Conservation (phyloP, 1,140 invertebrate genomes). For the Teleogryllus occipitalis region DNA sequence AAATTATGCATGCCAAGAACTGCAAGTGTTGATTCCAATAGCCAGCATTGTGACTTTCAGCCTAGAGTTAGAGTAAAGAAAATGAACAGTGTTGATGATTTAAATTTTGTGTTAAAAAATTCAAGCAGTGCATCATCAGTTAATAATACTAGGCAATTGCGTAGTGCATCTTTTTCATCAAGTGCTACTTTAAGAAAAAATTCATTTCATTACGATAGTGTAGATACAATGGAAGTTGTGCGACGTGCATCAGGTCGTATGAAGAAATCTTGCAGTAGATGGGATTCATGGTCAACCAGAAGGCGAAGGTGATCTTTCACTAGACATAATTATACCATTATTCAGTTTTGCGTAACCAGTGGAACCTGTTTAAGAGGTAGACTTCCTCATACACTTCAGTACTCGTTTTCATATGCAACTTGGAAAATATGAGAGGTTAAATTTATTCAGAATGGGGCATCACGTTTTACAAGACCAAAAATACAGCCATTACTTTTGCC, state of each 20-base stretch:
- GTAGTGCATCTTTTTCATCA: neutral
- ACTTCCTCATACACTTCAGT: too few species aligned
- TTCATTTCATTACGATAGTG: neutral
- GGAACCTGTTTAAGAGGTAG: too few species aligned
- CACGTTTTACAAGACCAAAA: too few species aligned
- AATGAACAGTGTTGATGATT: neutral
- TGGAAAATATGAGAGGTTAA: too few species aligned
- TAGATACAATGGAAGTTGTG: neutral
- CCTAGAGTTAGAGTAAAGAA: neutral
- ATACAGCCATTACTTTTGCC: too few species aligned
- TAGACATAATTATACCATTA: too few species aligned
- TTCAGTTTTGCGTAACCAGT: too few species aligned
- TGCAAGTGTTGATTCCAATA: neutral
- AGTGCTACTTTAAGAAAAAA: slow-evolving; percentile 3
- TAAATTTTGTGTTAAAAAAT: neutral
- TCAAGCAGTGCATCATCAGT: neutral
- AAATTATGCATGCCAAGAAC: too few species aligned
- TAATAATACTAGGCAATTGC: neutral
- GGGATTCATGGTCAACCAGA: slow-evolving; percentile 6
- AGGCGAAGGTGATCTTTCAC: slow-evolving; percentile 9
- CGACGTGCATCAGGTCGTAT: neutral
- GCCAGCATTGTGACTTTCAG: neutral
- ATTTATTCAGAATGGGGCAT: too few species aligned
- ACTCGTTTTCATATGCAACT: too few species aligned
- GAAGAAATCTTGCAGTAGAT: neutral